These are phyloP conservation scores for Drosophila carrolli DNA, from an alignment of 1,140 invertebrate genomes.

Conservation along the genomic window DNA sequence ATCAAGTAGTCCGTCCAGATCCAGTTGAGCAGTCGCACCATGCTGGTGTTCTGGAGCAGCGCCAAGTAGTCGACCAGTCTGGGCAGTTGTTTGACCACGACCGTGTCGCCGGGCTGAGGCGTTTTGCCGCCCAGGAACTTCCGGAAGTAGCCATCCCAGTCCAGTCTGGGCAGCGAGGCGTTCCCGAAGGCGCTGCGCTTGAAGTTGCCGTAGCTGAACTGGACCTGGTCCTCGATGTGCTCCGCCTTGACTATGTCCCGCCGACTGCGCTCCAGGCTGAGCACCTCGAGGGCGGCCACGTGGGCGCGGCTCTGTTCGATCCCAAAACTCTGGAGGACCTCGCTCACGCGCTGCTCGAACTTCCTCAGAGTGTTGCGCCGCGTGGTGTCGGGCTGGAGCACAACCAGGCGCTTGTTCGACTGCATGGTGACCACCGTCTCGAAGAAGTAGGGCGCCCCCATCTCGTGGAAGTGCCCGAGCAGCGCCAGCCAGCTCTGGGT, in stretches of 20 bases:
- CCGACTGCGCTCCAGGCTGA: constrained; percentile 71
- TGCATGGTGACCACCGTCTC: constrained; percentile 60
- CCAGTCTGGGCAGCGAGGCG: constrained; percentile 34
- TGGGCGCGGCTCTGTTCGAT: constrained; percentile 68
- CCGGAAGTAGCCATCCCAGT: constrained; percentile 75
- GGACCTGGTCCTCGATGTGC: constrained; percentile 58
- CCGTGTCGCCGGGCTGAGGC: constrained; percentile 52
- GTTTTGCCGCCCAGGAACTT: constrained; percentile 68
- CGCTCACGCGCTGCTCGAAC: constrained; percentile 71
- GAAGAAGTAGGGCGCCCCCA: constrained; percentile 71
- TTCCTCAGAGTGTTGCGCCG: constrained; percentile 64
- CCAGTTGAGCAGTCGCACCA: constrained; percentile 73
- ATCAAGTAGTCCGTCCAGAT: constrained; percentile 79
- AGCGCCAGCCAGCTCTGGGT: constrained; percentile 58
- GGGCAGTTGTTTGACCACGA: constrained; percentile 67
- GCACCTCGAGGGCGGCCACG: constrained; percentile 70
- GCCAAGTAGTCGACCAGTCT: constrained; percentile 58
- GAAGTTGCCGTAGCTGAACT: constrained; percentile 74
- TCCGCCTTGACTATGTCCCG: constrained; percentile 68
- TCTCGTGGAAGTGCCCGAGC: constrained; percentile 67
- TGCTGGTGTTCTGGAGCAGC: constrained; percentile 70
- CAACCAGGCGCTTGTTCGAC: constrained; percentile 67
- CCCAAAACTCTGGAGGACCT: constrained; percentile 61
- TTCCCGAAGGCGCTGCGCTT: constrained; percentile 61
- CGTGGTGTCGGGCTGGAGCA: constrained; percentile 58